Conservation (phyloP, 2,113 vertebrate genomes). For the Coryphaenoides rupestris region DNA sequence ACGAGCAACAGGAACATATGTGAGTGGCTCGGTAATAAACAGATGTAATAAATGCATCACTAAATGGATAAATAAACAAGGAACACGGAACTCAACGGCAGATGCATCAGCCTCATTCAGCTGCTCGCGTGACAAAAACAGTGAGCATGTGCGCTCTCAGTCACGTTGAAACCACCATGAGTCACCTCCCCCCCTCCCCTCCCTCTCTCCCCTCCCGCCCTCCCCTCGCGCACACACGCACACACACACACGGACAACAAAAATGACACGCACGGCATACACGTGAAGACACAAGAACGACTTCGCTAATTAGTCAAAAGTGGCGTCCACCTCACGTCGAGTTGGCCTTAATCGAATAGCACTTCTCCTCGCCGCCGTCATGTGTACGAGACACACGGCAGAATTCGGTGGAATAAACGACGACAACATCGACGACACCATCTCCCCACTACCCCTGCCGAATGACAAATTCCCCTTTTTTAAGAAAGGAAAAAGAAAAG, state of each 20-base stretch:
- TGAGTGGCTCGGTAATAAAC: too few species aligned
- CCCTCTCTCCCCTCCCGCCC: conserved; percentile 16
- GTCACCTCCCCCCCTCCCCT: conserved; percentile 33
- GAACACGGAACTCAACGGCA: background rate
- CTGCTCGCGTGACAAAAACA: conserved; percentile 33
- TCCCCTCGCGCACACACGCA: conserved; percentile 39
- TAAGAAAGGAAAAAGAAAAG: too few species aligned
- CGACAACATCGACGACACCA: too few species aligned
- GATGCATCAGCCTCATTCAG: conserved; percentile 15
- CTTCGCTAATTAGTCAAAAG: conserved; percentile 55
- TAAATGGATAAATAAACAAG: too few species aligned
- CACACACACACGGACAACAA: conserved; percentile 48
- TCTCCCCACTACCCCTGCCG: background rate
- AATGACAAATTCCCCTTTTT: background rate
- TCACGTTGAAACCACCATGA: conserved; percentile 51
- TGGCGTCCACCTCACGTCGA: conserved; percentile 50
- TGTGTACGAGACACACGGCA: too few species aligned
- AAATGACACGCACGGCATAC: conserved; percentile 47
- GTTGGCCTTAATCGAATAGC: conserved; percentile 52
- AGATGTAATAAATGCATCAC: too few species aligned
- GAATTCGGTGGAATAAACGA: too few species aligned
- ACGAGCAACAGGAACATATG: too few species aligned
- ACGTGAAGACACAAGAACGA: conserved; percentile 37
- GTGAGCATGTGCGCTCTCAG: conserved; percentile 49
- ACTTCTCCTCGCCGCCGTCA: conserved; percentile 28